Base-by-base conservation (phyloP, 2,797 vertebrate genomes). In the Microtus obscurus region DNA sequence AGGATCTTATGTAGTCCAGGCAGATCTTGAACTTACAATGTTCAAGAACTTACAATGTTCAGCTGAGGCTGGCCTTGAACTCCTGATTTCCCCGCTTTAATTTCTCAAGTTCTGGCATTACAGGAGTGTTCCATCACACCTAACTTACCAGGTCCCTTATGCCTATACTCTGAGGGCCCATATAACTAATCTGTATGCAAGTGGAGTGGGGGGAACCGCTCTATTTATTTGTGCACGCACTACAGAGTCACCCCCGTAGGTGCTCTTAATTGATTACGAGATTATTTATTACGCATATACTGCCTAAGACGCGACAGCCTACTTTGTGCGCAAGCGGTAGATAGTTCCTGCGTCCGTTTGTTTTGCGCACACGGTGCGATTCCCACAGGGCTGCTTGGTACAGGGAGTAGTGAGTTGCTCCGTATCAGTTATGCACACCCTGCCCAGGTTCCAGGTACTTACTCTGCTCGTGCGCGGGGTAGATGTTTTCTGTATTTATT, bases 401-500 rank as follows among this genome's bases (percentile, higher is more conserved):
- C 25, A 0, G 71, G 51, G 71, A 73, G 40, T 43, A 69, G 71
- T 40, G 89, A 69, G 88, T 87, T 87, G 78, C 91, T 90, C 29
- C 9, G 2, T 29, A 83, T 92, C 79, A 51, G 21, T 79, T 80
- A 31, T 9, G 67, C 90, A 80, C 73, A 48, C 4, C 3, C 69
- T 8, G 83, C 73, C 5, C n/a, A n/a, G 80, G 95, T 88, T 90
- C 80, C 45, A 1, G 89, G 88, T 92, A 80, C 96, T 95, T 90
- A 95, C 94, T 97, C 73, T 79, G 94, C 90, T 67, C 5, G 45
- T 83, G 94, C 27, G 74, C 69, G 6, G 95, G 96, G 93, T 92
- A 90, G 96, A 91, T 95, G 81, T 95, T 96, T 95, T 87, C 91
- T 92, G 91, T 80, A 56, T 96, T 95, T 96, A 53, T 97, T 88